A percentile compares a stretch with the other conserved stretches of the same genome.
Conservation (phyloP, 2,113 vertebrate species). For the Eulemur macaco region DNA sequence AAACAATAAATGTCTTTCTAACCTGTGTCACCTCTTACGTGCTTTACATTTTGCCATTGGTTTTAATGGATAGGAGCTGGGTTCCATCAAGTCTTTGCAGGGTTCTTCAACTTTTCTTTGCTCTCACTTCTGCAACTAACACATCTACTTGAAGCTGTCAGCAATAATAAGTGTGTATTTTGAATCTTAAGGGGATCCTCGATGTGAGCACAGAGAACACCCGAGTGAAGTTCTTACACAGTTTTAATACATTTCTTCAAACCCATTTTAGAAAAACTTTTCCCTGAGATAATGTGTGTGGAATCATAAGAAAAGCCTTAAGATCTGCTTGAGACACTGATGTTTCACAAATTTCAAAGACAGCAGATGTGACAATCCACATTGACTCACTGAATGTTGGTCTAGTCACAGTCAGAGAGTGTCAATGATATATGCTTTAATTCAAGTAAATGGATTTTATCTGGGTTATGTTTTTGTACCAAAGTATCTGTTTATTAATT, state of each 20-base stretch:
- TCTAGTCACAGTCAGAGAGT: background rate
- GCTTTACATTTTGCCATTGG: background rate
- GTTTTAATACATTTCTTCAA: background rate
- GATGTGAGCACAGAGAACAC: background rate
- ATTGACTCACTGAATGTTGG: background rate
- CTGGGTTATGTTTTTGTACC: background rate
- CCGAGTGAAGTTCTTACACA: background rate
- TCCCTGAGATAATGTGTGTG: background rate
- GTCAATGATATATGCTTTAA: background rate
- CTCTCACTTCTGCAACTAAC: background rate
- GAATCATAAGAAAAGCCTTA: background rate
- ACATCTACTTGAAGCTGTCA: background rate
- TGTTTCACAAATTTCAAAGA: background rate
- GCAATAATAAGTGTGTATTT: background rate
- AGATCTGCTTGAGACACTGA: background rate
- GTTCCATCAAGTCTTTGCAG: background rate
- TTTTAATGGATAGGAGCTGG: slow-evolving; percentile 7
- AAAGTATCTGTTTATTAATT: background rate
- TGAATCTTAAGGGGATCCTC: background rate
- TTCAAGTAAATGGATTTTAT: background rate
- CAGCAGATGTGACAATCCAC: background rate
- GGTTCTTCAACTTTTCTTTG: background rate
- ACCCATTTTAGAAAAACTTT: background rate
- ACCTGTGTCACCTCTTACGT: background rate
- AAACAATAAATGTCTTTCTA: background rate